Evolutionary conservation across 2,888 invertebrate species (phyloP).

Genomic region (Halocaridina rubra): DNA sequence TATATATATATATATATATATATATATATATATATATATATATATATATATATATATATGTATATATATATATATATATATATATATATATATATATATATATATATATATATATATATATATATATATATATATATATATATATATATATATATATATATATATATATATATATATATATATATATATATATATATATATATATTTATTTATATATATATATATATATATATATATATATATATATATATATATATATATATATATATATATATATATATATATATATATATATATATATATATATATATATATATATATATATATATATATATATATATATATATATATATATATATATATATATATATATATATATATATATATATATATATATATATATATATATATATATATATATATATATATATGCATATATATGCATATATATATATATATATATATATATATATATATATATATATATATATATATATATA

Average conservation of each 20-base stretch:
- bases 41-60: not conserved
- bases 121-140: not conserved
- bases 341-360: not conserved
- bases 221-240: not conserved
- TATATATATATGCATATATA: not conserved
- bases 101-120: not conserved
- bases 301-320: not conserved
- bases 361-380: not conserved
- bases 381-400: not conserved
- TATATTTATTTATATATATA: not conserved
- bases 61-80: not conserved
- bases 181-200: not conserved
- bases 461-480: not conserved
- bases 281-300: not conserved
- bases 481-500: too few relatives aligned
- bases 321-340: not conserved
- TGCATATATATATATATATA: not conserved
- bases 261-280: not conserved
- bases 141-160: not conserved
- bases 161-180: not conserved
- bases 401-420: not conserved
- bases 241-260: not conserved
- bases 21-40: not conserved
- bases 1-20: not conserved
- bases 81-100: not conserved